Evolutionary conservation across 2,113 vertebrate species (phyloP).

Genomic region (Oncorhynchus mykiss): DNA sequence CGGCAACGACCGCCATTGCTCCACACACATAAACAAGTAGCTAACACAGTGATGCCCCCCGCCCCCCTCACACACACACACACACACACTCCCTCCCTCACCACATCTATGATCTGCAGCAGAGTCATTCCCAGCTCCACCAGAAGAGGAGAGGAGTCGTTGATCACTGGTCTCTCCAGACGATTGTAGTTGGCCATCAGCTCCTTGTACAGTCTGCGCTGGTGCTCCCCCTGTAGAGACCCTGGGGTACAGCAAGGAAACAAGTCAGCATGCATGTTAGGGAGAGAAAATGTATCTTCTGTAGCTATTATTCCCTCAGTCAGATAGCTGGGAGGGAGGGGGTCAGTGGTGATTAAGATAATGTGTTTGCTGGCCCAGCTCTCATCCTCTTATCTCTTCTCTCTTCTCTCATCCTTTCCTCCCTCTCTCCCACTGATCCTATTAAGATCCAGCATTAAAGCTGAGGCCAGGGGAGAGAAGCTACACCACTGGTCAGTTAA

Average conservation of each 20-base stretch:
- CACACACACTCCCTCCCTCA: slow-evolving; percentile 52
- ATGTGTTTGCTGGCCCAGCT: slow-evolving; percentile 54
- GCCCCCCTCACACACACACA: neutral
- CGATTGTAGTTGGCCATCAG: slow-evolving; percentile 83
- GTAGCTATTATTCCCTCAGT: neutral
- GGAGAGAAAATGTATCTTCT: neutral
- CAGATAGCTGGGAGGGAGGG: neutral
- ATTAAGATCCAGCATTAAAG: neutral
- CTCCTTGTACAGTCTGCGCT: slow-evolving; percentile 83
- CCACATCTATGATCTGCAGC: slow-evolving; percentile 87
- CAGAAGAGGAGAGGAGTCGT: slow-evolving; percentile 81
- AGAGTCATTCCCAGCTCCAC: slow-evolving; percentile 84
- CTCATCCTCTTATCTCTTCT: slow-evolving; percentile 40
- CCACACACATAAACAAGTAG: slow-evolving; percentile 11
- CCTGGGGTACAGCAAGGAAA: slow-evolving; percentile 49
- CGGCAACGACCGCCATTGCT: too few relatives aligned
- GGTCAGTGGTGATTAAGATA: slow-evolving; percentile 50
- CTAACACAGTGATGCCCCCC: neutral
- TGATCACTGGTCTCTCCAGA: slow-evolving; percentile 81
- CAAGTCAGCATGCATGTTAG: neutral
- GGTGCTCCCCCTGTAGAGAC: slow-evolving; percentile 81
- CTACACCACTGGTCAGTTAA: neutral
- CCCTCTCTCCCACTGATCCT: neutral
- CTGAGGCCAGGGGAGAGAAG: neutral
- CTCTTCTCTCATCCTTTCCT: slow-evolving; percentile 3